A percentile compares a stretch with the other conserved stretches of the same genome.
Evolutionary conservation across 1,140 invertebrate genomes (phyloP).

Genomic region (Papilio aristodemus): DNA sequence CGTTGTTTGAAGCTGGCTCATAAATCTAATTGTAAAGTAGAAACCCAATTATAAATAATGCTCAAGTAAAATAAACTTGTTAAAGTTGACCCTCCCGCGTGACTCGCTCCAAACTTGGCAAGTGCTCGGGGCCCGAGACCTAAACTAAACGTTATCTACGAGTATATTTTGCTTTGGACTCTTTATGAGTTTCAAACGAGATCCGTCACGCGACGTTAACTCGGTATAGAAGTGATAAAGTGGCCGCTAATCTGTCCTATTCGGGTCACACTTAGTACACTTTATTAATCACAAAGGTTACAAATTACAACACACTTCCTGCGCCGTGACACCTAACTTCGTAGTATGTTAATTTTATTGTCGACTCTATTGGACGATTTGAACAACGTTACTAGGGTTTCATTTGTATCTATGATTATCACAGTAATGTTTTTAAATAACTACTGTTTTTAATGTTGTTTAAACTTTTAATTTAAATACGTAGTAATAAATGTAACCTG

Average conservation of each 20-base stretch:
- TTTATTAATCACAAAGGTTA: constrained; percentile 80
- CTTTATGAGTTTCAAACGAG: constrained; percentile 79
- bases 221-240: constrained; percentile 79
- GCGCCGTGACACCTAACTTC: constrained; percentile 64
- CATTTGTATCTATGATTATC: constrained; percentile 48
- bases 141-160: constrained; percentile 78
- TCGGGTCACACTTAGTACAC: constrained; percentile 78
- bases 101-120: constrained; percentile 68
- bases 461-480: not conserved
- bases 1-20: constrained; percentile 33
- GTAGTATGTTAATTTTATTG: constrained; percentile 76
- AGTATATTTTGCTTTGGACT: constrained; percentile 78
- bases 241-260: constrained; percentile 79
- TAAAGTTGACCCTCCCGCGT: constrained; percentile 64
- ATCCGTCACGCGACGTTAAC: constrained; percentile 79
- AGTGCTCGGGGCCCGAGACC: constrained; percentile 73
- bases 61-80: constrained; percentile 69
- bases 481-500: no score
- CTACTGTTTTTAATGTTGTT: not conserved
- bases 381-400: constrained; percentile 61
- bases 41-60: constrained; percentile 72
- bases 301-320: constrained; percentile 78
- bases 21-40: constrained; percentile 61
- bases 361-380: constrained; percentile 69
- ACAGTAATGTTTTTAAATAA: not conserved